These are phyloP conservation scores for Capromys pilorides DNA, from an alignment of 2,797 vertebrate genomes.

Conservation along the genomic window DNA sequence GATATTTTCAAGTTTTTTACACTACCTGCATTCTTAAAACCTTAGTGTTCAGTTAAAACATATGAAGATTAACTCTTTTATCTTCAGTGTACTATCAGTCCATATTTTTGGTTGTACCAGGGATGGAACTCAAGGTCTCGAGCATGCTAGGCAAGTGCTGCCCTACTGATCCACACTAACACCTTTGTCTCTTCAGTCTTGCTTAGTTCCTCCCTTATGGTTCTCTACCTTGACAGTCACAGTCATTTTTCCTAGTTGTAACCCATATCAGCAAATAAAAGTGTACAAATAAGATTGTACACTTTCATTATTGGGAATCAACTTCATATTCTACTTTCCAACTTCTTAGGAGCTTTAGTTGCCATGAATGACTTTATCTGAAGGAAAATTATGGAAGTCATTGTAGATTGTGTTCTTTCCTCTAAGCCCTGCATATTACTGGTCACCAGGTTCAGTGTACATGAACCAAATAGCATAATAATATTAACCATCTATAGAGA, in stretches of 20 bases:
- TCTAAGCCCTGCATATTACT: background rate
- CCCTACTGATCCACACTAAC: background rate
- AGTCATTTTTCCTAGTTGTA: background rate
- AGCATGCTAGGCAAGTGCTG: background rate
- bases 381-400: constrained; percentile 16
- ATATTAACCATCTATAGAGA: constrained; percentile 33
- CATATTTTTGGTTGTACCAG: background rate
- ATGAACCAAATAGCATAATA: background rate
- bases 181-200: background rate
- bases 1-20: constrained; percentile 28
- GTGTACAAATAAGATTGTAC: background rate
- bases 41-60: constrained; percentile 55
- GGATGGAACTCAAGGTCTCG: background rate
- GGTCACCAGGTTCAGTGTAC: background rate
- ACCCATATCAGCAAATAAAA: constrained; percentile 23
- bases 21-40: constrained; percentile 21
- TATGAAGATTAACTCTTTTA: constrained; percentile 7
- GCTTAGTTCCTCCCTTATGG: constrained; percentile 12
- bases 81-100: background rate
- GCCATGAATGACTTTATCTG: constrained; percentile 12
- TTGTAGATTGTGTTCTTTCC: constrained; percentile 5
- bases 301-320: background rate
- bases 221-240: background rate
- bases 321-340: background rate
- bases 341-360: constrained; percentile 25